A percentile compares a stretch with the other conserved stretches of the same genome.
Evolutionary conservation across 2,797 vertebrate genomes (phyloP).

Genomic region (Siniperca scherzeri): DNA sequence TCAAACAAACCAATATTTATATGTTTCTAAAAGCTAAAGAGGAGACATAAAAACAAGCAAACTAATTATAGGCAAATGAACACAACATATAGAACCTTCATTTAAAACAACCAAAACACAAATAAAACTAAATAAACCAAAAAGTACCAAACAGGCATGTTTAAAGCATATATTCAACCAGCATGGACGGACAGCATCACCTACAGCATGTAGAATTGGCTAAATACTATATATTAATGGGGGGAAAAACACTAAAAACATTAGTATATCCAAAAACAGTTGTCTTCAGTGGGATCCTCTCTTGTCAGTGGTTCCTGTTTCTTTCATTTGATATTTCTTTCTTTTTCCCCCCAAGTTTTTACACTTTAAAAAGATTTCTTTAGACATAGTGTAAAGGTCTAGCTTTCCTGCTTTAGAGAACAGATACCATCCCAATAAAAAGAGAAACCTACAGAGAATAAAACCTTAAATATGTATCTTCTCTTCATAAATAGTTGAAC

Average conservation of each 20-base stretch:
- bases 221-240: conserved; percentile 71
- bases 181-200: conserved; percentile 76
- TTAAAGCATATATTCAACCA: conserved; percentile 73
- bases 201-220: conserved; percentile 64
- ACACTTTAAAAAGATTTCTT: conserved; percentile 39
- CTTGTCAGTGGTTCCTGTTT: conserved; percentile 77
- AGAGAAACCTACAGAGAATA: conserved; percentile 75
- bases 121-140: conserved; percentile 74
- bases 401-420: conserved; percentile 56
- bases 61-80: conserved; percentile 87
- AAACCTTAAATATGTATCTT: conserved; percentile 78
- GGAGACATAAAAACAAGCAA: conserved; percentile 44
- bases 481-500: conserved; percentile 94
- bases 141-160: conserved; percentile 76
- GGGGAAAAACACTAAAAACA: conserved; percentile 50
- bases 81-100: conserved; percentile 75
- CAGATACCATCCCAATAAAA: conserved; percentile 46
- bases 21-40: conserved; percentile 53
- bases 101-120: conserved; percentile 83
- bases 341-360: conserved; percentile 28
- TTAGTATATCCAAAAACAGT: conserved; percentile 62
- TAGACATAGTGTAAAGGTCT: conserved; percentile 40
- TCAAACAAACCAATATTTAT: conserved; percentile 51
- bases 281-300: conserved; percentile 61
- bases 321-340: conserved; percentile 58